phyloP scores from a whole-genome alignment of 2,113 vertebrate species.

The Amphiprion ocellaris region DNA sequence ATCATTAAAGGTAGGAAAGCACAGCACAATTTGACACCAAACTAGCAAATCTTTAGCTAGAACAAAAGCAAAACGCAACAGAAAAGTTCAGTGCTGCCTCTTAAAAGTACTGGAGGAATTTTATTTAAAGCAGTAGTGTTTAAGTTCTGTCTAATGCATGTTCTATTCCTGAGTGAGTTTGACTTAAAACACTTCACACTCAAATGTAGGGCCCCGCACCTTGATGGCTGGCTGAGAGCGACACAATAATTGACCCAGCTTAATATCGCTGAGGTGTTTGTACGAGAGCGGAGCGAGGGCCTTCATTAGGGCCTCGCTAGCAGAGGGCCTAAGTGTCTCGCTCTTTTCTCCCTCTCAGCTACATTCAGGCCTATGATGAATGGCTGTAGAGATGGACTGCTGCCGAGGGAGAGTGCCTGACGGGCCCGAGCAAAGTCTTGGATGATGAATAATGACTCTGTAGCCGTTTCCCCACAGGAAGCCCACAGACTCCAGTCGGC shows the following conservation, averaged over 20 bases:
- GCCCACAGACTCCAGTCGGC: slow-evolving; percentile 59
- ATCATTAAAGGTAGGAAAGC: background rate
- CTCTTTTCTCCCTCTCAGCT: slow-evolving; percentile 70
- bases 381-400: slow-evolving; percentile 75
- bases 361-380: slow-evolving; percentile 81
- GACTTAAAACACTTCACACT: slow-evolving; percentile 59
- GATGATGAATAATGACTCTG: slow-evolving; percentile 82
- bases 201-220: slow-evolving; percentile 57
- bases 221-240: slow-evolving; percentile 75
- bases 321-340: slow-evolving; percentile 61
- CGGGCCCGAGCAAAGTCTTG: slow-evolving; percentile 61
- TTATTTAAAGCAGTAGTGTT: slow-evolving; percentile 40
- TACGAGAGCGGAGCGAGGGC: slow-evolving; percentile 53
- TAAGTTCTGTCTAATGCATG: slow-evolving; percentile 52
- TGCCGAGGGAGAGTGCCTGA: slow-evolving; percentile 79
- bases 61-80: slow-evolving; percentile 3
- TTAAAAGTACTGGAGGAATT: slow-evolving; percentile 45
- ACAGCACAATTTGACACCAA: slow-evolving; percentile 10
- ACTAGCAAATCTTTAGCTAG: background rate
- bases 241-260: slow-evolving; percentile 82
- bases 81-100: slow-evolving; percentile 39
- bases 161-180: slow-evolving; percentile 36
- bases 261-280: slow-evolving; percentile 82
- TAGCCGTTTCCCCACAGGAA: slow-evolving; percentile 74
- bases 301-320: slow-evolving; percentile 73